Conservation (phyloP, 2,113 vertebrate species). For the Bubo blakistoni region DNA sequence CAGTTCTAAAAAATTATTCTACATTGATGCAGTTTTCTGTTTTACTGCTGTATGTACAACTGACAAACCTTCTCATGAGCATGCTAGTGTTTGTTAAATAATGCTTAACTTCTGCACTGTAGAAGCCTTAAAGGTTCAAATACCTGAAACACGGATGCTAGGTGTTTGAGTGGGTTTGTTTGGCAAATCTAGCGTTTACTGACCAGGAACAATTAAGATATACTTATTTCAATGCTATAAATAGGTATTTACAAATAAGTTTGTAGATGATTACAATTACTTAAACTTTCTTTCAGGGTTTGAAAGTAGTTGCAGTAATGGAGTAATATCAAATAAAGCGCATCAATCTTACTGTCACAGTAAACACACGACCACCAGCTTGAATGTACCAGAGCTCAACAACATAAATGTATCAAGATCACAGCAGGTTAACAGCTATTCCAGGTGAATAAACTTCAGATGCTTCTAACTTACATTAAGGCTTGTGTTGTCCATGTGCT, state of each 20-base stretch:
- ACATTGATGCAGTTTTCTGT: not conserved
- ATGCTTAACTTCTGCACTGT: not conserved
- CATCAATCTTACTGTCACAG: conserved; percentile 89
- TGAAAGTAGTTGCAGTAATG: conserved; percentile 96
- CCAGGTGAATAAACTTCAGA: conserved; percentile 74
- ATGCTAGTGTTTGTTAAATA: not conserved
- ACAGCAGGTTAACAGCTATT: conserved; percentile 83
- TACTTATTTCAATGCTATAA: not conserved
- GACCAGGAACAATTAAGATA: not conserved
- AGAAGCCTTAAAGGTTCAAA: not conserved
- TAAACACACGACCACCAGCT: conserved; percentile 83
- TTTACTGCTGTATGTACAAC: not conserved
- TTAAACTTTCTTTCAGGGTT: conserved; percentile 72
- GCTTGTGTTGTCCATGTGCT: not conserved
- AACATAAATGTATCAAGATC: conserved; percentile 88
- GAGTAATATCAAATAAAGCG: conserved; percentile 89
- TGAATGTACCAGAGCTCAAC: conserved; percentile 87
- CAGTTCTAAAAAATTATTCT: not conserved
- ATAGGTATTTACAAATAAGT: not conserved
- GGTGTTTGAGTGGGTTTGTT: not conserved
- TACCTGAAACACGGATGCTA: not conserved
- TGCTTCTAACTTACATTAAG: not conserved
- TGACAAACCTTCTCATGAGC: not conserved
- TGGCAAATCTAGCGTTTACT: not conserved
- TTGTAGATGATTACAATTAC: not conserved